Conservation (phyloP, 2,888 invertebrate species). For the Phalera bucephala region DNA sequence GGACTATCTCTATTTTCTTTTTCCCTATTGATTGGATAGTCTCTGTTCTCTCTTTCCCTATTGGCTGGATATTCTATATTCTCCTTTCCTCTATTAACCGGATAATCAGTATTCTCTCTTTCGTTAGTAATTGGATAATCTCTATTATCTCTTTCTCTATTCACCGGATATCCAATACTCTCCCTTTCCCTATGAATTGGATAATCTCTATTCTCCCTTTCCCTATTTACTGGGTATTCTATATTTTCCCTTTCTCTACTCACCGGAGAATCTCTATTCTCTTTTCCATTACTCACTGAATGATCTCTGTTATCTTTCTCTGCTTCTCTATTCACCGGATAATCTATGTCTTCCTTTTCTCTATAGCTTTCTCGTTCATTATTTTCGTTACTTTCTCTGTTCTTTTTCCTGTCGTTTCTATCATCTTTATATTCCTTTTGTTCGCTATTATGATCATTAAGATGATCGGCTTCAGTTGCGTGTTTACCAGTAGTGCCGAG, state of each 20-base stretch:
- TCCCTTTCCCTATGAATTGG: constrained; percentile 8
- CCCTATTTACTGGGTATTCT: constrained; percentile 1
- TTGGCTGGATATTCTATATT: constrained; percentile 9
- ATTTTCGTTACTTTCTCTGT: constrained; percentile 24
- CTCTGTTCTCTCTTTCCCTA: constrained; percentile 2
- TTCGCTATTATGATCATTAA: constrained; percentile 11
- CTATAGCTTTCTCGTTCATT: constrained; percentile 25
- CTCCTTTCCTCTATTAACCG: neutral
- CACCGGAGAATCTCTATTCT: neutral
- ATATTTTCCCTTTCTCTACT: constrained; percentile 11
- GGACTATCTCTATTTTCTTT: too few relatives aligned
- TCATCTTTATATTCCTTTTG: constrained; percentile 20
- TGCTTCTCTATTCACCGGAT: neutral
- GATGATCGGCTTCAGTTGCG: constrained; percentile 5
- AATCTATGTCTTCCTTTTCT: constrained; percentile 5
- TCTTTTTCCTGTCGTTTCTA: constrained; percentile 15
- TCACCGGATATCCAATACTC: constrained; percentile 3
- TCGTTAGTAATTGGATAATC: constrained; percentile 4
- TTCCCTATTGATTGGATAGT: neutral
- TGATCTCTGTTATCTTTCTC: neutral
- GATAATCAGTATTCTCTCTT: constrained; percentile 9
- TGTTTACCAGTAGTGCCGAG: constrained; percentile 3
- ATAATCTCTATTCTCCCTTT: constrained; percentile 4
- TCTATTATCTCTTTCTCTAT: constrained; percentile 6
- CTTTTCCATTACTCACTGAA: constrained; percentile 4